Evolutionary conservation across 2,888 invertebrate genomes (phyloP).

Genomic region (Branchipolynoe longqiensis): DNA sequence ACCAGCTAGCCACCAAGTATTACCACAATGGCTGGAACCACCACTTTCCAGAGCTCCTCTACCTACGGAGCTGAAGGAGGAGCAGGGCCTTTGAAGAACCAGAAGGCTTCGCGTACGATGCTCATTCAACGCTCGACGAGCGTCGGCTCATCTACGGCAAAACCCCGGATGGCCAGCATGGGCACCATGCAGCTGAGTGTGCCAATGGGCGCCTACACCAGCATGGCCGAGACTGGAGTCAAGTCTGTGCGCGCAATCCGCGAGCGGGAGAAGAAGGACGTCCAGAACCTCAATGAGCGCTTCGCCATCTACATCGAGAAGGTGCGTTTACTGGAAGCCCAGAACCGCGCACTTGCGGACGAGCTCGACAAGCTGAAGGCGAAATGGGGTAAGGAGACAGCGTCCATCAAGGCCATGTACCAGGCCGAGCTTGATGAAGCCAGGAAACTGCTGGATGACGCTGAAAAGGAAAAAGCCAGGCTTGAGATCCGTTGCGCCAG

Average conservation of each 20-base stretch:
- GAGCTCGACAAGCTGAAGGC: conserved; percentile 80
- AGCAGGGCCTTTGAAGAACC: too few relatives aligned
- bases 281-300: conserved; percentile 83
- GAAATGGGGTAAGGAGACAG: too few relatives aligned
- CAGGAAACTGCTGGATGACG: conserved; percentile 82
- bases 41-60: too few relatives aligned
- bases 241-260: conserved; percentile 81
- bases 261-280: conserved; percentile 83
- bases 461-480: conserved; percentile 82
- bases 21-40: too few relatives aligned
- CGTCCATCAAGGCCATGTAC: conserved; percentile 81
- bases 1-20: too few relatives aligned
- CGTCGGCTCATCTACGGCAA: too few relatives aligned
- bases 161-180: too few relatives aligned
- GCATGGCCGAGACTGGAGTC: conserved; percentile 77
- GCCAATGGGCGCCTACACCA: conserved; percentile 73
- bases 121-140: too few relatives aligned
- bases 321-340: conserved; percentile 81
- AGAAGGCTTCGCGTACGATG: too few relatives aligned
- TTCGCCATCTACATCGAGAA: conserved; percentile 84
- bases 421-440: conserved; percentile 83
- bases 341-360: conserved; percentile 80
- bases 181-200: too few relatives aligned
- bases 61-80: too few relatives aligned
- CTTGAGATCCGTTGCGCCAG: conserved; percentile 82